Evolutionary conservation across 2,888 invertebrate genomes (phyloP).

Genomic region (Parnassius glacialis): DNA sequence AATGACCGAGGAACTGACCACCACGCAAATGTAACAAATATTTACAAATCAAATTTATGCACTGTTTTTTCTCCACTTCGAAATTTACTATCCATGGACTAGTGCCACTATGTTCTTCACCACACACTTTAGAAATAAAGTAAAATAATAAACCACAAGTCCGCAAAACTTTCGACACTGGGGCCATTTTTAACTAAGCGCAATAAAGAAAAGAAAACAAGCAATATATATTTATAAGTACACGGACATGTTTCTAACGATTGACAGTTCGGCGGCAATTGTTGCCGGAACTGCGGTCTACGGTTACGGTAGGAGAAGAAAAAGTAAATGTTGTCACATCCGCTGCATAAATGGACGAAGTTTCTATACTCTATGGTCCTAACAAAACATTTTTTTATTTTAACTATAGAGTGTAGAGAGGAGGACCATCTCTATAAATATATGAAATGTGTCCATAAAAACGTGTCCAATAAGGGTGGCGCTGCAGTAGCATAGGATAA

Average conservation of each 20-base stretch:
- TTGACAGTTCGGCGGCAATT: conserved; percentile 72
- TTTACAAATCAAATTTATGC: conserved; percentile 57
- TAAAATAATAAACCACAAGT: conserved; percentile 72
- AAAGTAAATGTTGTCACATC: conserved; percentile 53
- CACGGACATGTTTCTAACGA: conserved; percentile 61
- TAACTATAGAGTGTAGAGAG: too few relatives aligned
- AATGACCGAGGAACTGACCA: conserved; percentile 66
- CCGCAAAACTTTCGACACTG: conserved; percentile 60
- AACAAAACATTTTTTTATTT: too few relatives aligned
- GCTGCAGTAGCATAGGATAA: too few relatives aligned
- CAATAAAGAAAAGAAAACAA: conserved; percentile 52
- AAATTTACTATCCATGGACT: conserved; percentile 39
- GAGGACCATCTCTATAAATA: too few relatives aligned
- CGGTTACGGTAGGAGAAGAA: conserved; percentile 41
- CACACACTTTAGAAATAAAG: conserved; percentile 53
- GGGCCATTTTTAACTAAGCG: conserved; percentile 57
- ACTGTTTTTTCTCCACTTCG: conserved; percentile 38
- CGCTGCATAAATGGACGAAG: conserved; percentile 34
- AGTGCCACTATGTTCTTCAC: conserved; percentile 35
- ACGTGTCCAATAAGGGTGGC: too few relatives aligned
- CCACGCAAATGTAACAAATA: conserved; percentile 69
- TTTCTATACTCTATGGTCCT: too few relatives aligned
- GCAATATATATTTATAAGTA: conserved; percentile 39
- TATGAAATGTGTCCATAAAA: too few relatives aligned
- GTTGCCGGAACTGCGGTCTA: conserved; percentile 56